Evolutionary conservation across 2,113 vertebrate species (phyloP), one percentile per base, ranked within the genome.

Genomic region (Pipa parva): DNA sequence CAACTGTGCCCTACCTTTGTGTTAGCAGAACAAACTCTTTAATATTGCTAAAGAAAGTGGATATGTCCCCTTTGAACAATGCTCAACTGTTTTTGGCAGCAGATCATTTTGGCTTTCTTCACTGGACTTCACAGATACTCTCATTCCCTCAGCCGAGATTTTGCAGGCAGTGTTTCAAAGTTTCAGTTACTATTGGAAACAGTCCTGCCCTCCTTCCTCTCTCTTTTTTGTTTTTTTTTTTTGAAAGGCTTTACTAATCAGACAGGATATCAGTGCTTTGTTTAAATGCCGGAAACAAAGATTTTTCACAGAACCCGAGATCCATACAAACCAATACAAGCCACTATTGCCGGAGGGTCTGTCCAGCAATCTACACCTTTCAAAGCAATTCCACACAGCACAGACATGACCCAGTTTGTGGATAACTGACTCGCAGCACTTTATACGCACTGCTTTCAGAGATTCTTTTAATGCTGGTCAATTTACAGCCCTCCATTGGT

Each of bases 131-230:
- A 77, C 1, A 63, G 39, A 75, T 63, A 74, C 11, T 65, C 39
- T 73, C 52, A 74, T 72, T 75, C 71, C 73, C 69, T 72, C 75
- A 79, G 76, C 74, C 63, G 72, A 81, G 73, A 29, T 59, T 74
- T 76, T 74, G 58, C 70, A 81, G 74, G 74, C 74, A 77, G 22
- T 70, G 56, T 75, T 83, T 80, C 80, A 71, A 80, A 79, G 63
- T 74, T 50, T 37, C 70, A 11, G 8, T 74, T 70, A 70, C 66
- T 70, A 70, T 70, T 45, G 60, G 66, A 52, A 61, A 70, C 57
- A 61, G 56, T 68, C 56, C 13, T 42, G 51, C 11, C 45, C 54
- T 61, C 33, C 50, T 61, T 61, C 65, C 46, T 51, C 15, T 20
- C 22, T 31, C 46, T 68, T 59, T 52, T 21, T 45, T 70, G 24